Base-by-base conservation (phyloP, 92 coral and sea anemone genomes). In the Palythoa heliodiscus region DNA sequence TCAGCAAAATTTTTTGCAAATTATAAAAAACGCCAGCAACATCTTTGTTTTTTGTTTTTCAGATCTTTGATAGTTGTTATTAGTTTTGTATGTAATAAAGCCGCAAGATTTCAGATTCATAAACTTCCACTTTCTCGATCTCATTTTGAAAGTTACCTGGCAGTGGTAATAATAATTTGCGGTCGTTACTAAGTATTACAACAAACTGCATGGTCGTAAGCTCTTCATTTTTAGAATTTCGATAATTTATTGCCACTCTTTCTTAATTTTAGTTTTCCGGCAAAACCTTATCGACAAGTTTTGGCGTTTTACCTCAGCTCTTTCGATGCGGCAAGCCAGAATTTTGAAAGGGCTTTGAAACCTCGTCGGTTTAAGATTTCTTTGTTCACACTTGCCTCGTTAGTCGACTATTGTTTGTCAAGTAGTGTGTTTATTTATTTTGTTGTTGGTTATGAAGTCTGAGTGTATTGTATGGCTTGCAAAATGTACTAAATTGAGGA, bases 21-120 rank as follows among this genome's bases (percentile, higher is more conserved):
- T 58, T 29, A 60, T 7, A 15, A 58, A 78, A 77, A 19, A 63
- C 23, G 69, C 69, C 52, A 43, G 68, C 82, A 77, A 38, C 16
- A 60, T 15, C 67, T 6, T 2, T 15, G n/a, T 20, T 15, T 3
- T 12, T 55, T 55, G 9, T 60, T 63, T 19, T 63, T 63, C 24
- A 3, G 23, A 63, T 63, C 10, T 63, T 17, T 63, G 69, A 23
- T 23, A 17, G 17, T 63, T 61, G 68, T 61, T 17, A 29, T 29
- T 29, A 29, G 35, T 29, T 29, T 29, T 29, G 0, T 29, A 16
- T 17, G 10, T 1, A 20, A 63, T 11, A n/a, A 63, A 63, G 69
- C 69, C 69, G 22, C 9, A n/a, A 63, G 23, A n/a, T 63, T 63
- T 5, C 1, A 2, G 5, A 15, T 54, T 13, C 20, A 63, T 43